Percentiles rank a stretch among this genome's conserved stretches.
Evolutionary conservation across 1,140 invertebrate species (phyloP).

Genomic region (Drosophila nasuta): DNA sequence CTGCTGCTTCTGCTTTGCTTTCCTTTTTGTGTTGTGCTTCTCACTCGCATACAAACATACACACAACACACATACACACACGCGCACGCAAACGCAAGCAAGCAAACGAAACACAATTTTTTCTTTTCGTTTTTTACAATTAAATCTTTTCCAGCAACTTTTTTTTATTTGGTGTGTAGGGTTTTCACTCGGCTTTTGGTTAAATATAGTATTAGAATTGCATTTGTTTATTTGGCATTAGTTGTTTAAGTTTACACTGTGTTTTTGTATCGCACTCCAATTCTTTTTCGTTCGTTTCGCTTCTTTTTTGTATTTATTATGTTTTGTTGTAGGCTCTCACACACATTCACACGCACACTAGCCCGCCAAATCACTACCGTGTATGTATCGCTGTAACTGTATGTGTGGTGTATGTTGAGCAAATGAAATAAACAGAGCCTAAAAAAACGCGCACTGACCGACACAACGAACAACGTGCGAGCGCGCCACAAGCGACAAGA

Average conservation of each 20-base stretch:
- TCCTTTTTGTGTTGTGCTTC: conserved; percentile 61
- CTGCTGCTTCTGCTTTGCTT: conserved; percentile 57
- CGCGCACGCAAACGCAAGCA: conserved; percentile 42
- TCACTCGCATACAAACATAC: conserved; percentile 35
- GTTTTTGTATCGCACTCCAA: conserved; percentile 53
- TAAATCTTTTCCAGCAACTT: conserved; percentile 58
- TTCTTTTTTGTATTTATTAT: conserved; percentile 43
- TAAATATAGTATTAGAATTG: conserved; percentile 29
- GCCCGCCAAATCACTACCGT: conserved; percentile 80
- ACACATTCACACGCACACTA: conserved; percentile 58
- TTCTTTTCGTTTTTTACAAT: conserved; percentile 45
- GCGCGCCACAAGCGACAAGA: conserved; percentile 43
- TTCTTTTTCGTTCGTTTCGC: conserved; percentile 43
- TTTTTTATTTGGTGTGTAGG: conserved; percentile 38
- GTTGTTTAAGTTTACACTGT: conserved; percentile 39
- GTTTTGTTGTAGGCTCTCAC: conserved; percentile 52
- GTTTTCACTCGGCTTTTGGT: conserved; percentile 22
- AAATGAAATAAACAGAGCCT: conserved; percentile 58
- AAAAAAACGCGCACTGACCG: conserved; percentile 52
- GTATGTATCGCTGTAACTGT: conserved; percentile 61
- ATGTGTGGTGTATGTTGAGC: conserved; percentile 57
- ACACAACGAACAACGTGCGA: conserved; percentile 38
- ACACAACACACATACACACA: conserved; percentile 43
- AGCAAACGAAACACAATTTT: conserved; percentile 57
- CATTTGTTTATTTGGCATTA: conserved; percentile 45